Evolutionary conservation across 2,888 invertebrate species (phyloP).

Genomic region (Zonitis immaculata): DNA sequence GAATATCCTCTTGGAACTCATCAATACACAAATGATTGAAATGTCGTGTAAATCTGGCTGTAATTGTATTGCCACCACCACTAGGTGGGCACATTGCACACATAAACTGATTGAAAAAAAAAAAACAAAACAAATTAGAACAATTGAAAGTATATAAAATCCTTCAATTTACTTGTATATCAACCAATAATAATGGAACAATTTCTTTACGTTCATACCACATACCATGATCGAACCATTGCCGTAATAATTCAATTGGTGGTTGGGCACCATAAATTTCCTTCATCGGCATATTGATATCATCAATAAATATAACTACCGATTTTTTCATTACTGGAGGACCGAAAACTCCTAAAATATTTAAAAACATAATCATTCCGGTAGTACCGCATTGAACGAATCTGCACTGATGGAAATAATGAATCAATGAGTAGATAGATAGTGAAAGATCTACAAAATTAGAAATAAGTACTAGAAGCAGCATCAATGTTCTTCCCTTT

Average conservation of each 20-base stretch:
- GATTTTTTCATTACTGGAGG: constrained; percentile 86
- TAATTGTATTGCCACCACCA: constrained; percentile 73
- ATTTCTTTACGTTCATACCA: constrained; percentile 81
- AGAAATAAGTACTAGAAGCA: too few relatives aligned
- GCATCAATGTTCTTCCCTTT: too few relatives aligned
- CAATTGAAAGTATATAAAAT: background rate
- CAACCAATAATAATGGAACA: constrained; percentile 51
- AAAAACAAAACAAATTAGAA: constrained; percentile 14
- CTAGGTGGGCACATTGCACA: constrained; percentile 83
- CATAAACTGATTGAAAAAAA: constrained; percentile 71
- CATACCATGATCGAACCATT: constrained; percentile 72
- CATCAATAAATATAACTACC: constrained; percentile 87
- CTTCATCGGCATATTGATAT: constrained; percentile 86
- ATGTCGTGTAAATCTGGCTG: constrained; percentile 81
- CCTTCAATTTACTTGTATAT: constrained; percentile 57
- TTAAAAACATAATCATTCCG: too few relatives aligned
- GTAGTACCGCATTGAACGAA: too few relatives aligned
- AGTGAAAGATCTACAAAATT: too few relatives aligned
- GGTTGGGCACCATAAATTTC: constrained; percentile 89
- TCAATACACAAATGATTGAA: constrained; percentile 82
- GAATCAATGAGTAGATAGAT: too few relatives aligned
- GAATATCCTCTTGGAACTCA: constrained; percentile 80
- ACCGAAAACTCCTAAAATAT: too few relatives aligned
- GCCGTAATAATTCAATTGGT: constrained; percentile 81
- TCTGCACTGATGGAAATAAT: too few relatives aligned